Evolutionary conservation across 2,113 vertebrate species (phyloP).

Genomic region (Ploceus nigricollis): DNA sequence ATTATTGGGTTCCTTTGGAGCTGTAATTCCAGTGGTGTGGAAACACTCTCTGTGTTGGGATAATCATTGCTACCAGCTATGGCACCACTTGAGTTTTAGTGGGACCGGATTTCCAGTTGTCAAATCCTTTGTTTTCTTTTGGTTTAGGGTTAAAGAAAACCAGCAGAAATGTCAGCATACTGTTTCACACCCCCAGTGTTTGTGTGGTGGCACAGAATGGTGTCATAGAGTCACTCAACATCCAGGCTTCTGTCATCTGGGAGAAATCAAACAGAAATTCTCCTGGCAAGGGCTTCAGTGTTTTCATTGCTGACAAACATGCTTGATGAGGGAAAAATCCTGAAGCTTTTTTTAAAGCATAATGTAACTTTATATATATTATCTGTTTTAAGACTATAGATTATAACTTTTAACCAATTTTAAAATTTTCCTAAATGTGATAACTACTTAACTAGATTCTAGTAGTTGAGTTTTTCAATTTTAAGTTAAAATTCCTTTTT

Average conservation of each 20-base stretch:
- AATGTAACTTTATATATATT: neutral
- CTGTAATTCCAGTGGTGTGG: neutral
- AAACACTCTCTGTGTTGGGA: neutral
- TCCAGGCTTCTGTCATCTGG: neutral
- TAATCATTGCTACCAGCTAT: fast-evolving
- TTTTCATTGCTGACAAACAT: neutral
- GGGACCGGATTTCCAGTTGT: neutral
- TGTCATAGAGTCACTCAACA: neutral
- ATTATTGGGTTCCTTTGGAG: neutral
- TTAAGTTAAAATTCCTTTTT: neutral
- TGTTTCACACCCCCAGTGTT: neutral
- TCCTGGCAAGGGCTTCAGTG: neutral
- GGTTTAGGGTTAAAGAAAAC: neutral
- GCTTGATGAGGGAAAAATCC: neutral
- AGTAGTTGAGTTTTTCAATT: neutral
- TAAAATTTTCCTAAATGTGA: neutral
- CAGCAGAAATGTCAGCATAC: neutral
- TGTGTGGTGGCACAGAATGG: neutral
- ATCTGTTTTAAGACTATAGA: neutral
- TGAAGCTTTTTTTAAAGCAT: neutral
- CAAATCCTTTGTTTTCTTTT: neutral
- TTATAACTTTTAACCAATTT: neutral
- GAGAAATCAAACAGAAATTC: neutral
- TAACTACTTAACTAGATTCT: neutral
- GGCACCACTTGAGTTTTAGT: too few relatives aligned